Evolutionary conservation across 2,113 vertebrate genomes (phyloP), one percentile per base, ranked within the genome.

Genomic region (Scomber japonicus): DNA sequence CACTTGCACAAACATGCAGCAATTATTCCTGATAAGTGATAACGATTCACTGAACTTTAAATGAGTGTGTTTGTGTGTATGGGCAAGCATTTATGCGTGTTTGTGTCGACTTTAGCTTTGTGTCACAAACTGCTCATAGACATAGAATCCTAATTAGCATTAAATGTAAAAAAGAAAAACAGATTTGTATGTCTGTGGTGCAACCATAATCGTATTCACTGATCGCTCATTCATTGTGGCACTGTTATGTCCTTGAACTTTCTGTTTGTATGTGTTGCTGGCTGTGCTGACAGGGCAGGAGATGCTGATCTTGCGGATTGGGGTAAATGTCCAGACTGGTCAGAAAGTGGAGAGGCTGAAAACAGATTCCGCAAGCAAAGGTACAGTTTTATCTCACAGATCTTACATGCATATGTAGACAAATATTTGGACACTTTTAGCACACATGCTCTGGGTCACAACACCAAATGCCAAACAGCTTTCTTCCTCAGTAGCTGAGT

Each of bases 21-120:
- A 93, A 94, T 93, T 93, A 93, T 91, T 92, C 70, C 86, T 78
- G 92, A 91, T 88, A 91, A 88, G 88, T 91, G 89, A 93, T 93
- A 93, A 90, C 59, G 80, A 91, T 82, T 93, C 81, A 80, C 27
- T 84, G 86, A 92, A 89, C 84, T 84, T 87, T 77, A 89, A 88
- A 85, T 81, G 70, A 80, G 74, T 80, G 60, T 80, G 64, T 89
- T 64, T 80, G 81, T 88, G 60, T 85, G 75, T 79, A 62, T 75
- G 84, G 48, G 54, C 56, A 78, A 62, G 79, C 57, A 66, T 46
- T 57, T 78, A 60, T 51, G 59, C 53, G 16, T 50, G 59, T 79
- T 65, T 67, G 53, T 80, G 53, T 80, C 57, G 19, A 81, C 31
- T 69, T 63, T 51, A 86, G 76, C 78, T 73, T 59, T 50, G 24